Conservation (phyloP, 1,140 invertebrate species). For the Macrotrachela quadricornifera region DNA sequence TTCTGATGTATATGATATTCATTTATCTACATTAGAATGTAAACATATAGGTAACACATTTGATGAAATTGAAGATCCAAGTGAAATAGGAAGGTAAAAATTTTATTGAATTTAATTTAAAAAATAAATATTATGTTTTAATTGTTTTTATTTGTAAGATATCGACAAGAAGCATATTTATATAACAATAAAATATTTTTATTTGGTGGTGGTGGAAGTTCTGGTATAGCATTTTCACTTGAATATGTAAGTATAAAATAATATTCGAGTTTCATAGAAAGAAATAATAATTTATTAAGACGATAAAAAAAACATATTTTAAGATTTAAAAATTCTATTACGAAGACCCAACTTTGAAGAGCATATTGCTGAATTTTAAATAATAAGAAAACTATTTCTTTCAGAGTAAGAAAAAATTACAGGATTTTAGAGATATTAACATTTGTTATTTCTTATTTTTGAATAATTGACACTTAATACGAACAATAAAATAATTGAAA, state of each 20-base stretch:
- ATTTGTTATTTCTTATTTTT: too few relatives aligned
- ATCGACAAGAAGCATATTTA: constrained; percentile 1
- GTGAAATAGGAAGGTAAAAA: background rate
- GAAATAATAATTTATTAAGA: too few relatives aligned
- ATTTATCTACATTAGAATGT: constrained; percentile 1
- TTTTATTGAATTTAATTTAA: background rate
- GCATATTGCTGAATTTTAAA: too few relatives aligned
- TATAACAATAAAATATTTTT: constrained; percentile 2
- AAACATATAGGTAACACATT: constrained; percentile 1
- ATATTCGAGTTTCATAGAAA: too few relatives aligned
- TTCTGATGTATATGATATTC: constrained; percentile 4
- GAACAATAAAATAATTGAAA: too few relatives aligned
- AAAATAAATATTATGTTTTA: background rate
- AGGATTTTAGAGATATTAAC: too few relatives aligned
- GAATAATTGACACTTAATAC: too few relatives aligned
- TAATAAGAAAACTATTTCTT: too few relatives aligned
- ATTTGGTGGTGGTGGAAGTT: constrained; percentile 7
- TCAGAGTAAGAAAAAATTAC: too few relatives aligned
- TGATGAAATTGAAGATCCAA: background rate
- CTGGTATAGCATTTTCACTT: constrained; percentile 1
- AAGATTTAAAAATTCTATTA: too few relatives aligned
- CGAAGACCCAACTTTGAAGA: too few relatives aligned
- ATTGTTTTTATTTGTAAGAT: background rate
- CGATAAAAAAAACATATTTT: too few relatives aligned
- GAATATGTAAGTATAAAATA: background rate